phyloP scores from a whole-genome alignment of 2,888 invertebrate species.

The Eugnorisma glareosa region DNA sequence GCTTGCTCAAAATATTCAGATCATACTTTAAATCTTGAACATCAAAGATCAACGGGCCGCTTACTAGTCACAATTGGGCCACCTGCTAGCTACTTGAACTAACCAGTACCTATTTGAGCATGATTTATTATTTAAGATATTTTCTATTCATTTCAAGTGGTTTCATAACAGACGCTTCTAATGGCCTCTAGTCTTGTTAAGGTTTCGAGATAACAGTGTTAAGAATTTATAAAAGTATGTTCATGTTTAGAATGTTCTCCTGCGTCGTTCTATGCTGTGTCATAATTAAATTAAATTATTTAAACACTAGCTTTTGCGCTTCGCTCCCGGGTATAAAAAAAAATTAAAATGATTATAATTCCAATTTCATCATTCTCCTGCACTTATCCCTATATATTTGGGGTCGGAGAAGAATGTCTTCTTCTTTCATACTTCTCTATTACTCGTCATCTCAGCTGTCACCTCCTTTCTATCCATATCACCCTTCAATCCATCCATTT shows the following conservation, averaged over 20 bases:
- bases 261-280: neutral
- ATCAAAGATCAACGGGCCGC: slow-evolving; percentile 48
- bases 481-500: no score
- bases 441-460: no score
- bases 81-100: slow-evolving; percentile 77
- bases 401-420: no score
- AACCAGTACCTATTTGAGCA: slow-evolving; percentile 81
- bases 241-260: slow-evolving; percentile 38
- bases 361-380: no score
- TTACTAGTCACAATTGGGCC: slow-evolving; percentile 62
- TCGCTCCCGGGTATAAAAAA: neutral
- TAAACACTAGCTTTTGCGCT: neutral
- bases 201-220: slow-evolving; percentile 60
- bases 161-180: slow-evolving; percentile 74
- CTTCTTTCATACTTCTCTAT: no score
- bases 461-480: no score
- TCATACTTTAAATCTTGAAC: slow-evolving; percentile 35
- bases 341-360: no score
- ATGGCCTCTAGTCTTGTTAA: slow-evolving; percentile 75
- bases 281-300: neutral
- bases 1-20: slow-evolving; percentile 23
- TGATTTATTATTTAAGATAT: slow-evolving; percentile 81
- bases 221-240: slow-evolving; percentile 50
- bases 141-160: slow-evolving; percentile 79
- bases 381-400: no score